Base-by-base conservation (phyloP, 2,797 vertebrate genomes). In the Microctenopoma lineatum region DNA sequence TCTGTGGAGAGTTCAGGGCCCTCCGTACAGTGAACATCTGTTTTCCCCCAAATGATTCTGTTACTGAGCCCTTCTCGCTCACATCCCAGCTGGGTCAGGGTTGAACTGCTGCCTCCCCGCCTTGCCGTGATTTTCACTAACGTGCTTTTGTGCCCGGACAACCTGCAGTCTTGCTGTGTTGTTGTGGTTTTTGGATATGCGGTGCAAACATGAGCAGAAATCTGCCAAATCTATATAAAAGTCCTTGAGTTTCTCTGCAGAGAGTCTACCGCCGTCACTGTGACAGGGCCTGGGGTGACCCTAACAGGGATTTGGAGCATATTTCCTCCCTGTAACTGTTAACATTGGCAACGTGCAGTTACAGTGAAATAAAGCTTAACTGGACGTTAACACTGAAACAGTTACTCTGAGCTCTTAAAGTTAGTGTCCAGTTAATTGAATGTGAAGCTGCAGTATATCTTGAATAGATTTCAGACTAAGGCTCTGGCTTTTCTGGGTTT, bases 1-100 rank as follows among this genome's bases (percentile, higher is more conserved):
- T 83, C 84, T 80, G 72, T 67, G 77, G 74, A 59, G 79, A 80
- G 86, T 87, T 89, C 87, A 80, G 82, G 85, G 83, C 84, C 81
- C 84, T 73, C 86, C 74, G 76, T 88, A 86, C 80, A 34, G 39
- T 1, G 70, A 90, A 92, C 92, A 91, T 92, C 90, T 92, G 92
- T 92, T 93, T 92, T 92, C 29, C 29, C 89, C 88, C 87, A 92
- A 90, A 90, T 89, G 80, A 89, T 93, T 92, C 84, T 71, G 88
- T 92, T 93, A 90, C 89, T 64, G 78, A 85, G 81, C 73, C 79
- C 84, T 29, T 44, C 73, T 84, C 36, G 12, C 66, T 80, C 69
- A 51, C 80, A 77, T 76, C 75, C 66, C 84, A 77, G 81, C 88
- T 36, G 67, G 82, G 85, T 91, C 87, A 74, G 83, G 73, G 83